phyloP scores from a whole-genome alignment of 2,888 invertebrate genomes.

The Diabrotica balteata region DNA sequence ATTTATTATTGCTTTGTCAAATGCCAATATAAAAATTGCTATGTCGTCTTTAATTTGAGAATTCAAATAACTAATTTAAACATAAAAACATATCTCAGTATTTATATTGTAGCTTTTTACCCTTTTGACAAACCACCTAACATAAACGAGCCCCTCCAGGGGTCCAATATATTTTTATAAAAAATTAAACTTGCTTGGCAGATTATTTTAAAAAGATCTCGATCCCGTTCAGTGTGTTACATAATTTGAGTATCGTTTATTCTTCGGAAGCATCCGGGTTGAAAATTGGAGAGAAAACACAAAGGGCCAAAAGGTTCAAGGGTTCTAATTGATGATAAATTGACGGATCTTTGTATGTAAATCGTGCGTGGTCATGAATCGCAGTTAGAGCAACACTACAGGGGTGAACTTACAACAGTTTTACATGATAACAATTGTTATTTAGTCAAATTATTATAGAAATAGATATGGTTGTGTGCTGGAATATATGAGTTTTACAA shows the following conservation, averaged over 20 bases:
- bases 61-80: too few species aligned
- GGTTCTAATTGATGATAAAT: constrained; percentile 54
- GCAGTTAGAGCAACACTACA: constrained; percentile 8
- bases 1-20: too few species aligned
- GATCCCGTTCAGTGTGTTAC: constrained; percentile 23
- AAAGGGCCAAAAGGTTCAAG: constrained; percentile 46
- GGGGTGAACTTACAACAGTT: constrained; percentile 6
- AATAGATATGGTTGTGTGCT: too few species aligned
- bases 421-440: background rate
- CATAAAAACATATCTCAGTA: too few species aligned
- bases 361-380: constrained; percentile 35
- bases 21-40: too few species aligned
- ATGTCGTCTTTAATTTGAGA: too few species aligned
- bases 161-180: background rate
- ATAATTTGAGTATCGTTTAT: constrained; percentile 45
- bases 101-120: too few species aligned
- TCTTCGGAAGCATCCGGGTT: constrained; percentile 45
- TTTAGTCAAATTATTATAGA: too few species aligned
- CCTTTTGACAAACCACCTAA: too few species aligned
- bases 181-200: background rate
- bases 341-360: constrained; percentile 51
- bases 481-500: too few species aligned
- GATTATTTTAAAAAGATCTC: background rate
- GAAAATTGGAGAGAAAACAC: constrained; percentile 48
- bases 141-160: background rate